Conservation (phyloP, 2,888 invertebrate species). For the Periphyllus acericola region DNA sequence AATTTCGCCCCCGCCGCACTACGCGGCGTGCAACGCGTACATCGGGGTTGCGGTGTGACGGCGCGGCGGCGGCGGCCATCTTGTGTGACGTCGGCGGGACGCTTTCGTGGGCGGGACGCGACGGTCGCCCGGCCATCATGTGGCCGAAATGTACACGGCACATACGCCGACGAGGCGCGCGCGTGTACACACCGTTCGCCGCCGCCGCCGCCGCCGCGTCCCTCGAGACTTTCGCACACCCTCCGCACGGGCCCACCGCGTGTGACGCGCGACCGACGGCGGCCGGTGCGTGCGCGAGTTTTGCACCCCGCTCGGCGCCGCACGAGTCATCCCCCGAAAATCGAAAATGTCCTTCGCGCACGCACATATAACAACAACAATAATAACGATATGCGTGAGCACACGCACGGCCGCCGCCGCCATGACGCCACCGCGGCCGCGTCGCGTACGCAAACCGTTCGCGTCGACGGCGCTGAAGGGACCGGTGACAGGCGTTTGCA, state of each 20-base stretch:
- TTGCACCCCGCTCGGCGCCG: not conserved
- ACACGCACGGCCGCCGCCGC: not conserved
- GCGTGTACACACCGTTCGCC: not conserved
- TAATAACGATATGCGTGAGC: not conserved
- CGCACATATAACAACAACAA: no score
- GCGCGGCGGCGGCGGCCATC: slow-evolving; percentile 53
- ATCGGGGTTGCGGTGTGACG: not conserved
- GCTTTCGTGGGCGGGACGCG: slow-evolving; percentile 59
- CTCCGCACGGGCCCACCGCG: not conserved
- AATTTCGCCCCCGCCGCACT: slow-evolving; percentile 16
- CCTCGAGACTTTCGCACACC: slow-evolving; percentile 21
- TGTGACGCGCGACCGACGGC: not conserved
- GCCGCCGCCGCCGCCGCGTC: not conserved
- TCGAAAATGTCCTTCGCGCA: not conserved
- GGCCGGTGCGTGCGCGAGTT: not conserved
- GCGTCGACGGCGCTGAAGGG: no score
- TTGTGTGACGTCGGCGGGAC: slow-evolving; percentile 60
- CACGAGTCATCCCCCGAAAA: slow-evolving; percentile 35
- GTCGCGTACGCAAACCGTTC: no score
- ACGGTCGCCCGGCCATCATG: slow-evolving; percentile 47
- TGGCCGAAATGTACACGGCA: not conserved
- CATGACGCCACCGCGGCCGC: not conserved
- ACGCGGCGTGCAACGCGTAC: not conserved
- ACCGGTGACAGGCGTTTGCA: no score
- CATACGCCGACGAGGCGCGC: not conserved